Base-by-base conservation (phyloP, 1,140 invertebrate species). In the Vanessa atalanta region DNA sequence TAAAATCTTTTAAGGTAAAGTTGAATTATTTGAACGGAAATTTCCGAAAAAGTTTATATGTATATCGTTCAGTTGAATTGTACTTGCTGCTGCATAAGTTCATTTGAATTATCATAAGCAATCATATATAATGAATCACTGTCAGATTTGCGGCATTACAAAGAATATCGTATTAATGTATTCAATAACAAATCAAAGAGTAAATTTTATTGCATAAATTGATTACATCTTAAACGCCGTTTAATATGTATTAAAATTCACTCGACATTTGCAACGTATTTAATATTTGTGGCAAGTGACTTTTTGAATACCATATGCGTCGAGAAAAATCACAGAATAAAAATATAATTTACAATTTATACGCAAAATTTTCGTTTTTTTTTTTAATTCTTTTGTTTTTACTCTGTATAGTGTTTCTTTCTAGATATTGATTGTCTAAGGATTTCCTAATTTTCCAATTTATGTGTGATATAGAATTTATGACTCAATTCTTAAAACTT, bases 71-170 rank as follows among this genome's bases (percentile, higher is more conserved):
- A 50, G 1, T 6, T 50, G 48, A 14, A 5, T 50, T n/a, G n/a
- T 53, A 15, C 51, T 57, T 14, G 43, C 66, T 72, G 51, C 63
- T 63, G 70, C 50, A 48, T 65, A 48, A n/a, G 37, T 65, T 23
- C 53, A 26, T 72, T 65, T 72, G 65, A 65, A 72, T 72, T 72
- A 72, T 26, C 70, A 64, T 65, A 72, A 63, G 70, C 26, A 57
- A 31, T 57, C 23, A 50, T 3, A 31, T 55, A 43, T 7, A 53
- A 66, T 72, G 47, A 72, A 65, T 65, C 70, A 72, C 31, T 68
- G 63, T 47, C 63, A 65, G 50, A 72, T 55, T 72, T 64, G 63
- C 60, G 47, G 23, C 50, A 47, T 11, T 31, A 70, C 48, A 50
- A 70, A 70, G 57, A 26, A 47, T 9, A 65, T 65, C 16, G 51